A percentile compares a stretch with the other conserved stretches of the same genome.
phyloP scores from a whole-genome alignment of 2,888 invertebrate species.

The Drosophila monieri region DNA sequence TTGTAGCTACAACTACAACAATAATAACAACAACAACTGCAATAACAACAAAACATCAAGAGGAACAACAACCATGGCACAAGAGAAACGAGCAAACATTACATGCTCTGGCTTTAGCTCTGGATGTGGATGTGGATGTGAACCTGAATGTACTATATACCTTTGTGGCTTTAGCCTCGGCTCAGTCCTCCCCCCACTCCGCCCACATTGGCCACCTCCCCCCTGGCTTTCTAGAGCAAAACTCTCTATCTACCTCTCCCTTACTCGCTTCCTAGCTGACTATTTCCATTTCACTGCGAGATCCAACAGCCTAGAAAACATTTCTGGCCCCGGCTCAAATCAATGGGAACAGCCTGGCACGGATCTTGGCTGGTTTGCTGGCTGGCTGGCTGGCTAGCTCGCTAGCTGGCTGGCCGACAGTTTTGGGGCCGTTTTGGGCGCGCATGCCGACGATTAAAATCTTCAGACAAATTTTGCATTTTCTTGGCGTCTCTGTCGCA shows the following conservation, averaged over 20 bases:
- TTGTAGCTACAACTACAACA: slow-evolving; percentile 75
- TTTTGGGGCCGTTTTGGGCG: slow-evolving; percentile 65
- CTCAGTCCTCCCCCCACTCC: slow-evolving; percentile 48
- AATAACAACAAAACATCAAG: slow-evolving; percentile 34
- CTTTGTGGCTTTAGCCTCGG: slow-evolving; percentile 16
- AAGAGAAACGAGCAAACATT: slow-evolving; percentile 73
- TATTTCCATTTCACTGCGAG: slow-evolving; percentile 9
- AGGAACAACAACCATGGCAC: slow-evolving; percentile 58
- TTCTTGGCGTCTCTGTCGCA: slow-evolving; percentile 72
- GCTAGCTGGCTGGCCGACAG: slow-evolving; percentile 35
- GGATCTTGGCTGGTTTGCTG: slow-evolving; percentile 25
- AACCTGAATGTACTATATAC: slow-evolving; percentile 7
- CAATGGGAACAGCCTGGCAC: slow-evolving; percentile 60
- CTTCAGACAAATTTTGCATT: slow-evolving; percentile 82
- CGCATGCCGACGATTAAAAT: slow-evolving; percentile 81
- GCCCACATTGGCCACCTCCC: slow-evolving; percentile 38
- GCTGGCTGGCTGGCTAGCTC: slow-evolving; percentile 1
- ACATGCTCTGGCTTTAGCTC: slow-evolving; percentile 61
- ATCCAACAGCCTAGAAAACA: slow-evolving; percentile 66
- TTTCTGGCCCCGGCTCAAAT: slow-evolving; percentile 54
- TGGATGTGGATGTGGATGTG: slow-evolving; percentile 43
- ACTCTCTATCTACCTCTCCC: slow-evolving; percentile 6
- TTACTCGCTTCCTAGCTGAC: slow-evolving; percentile 11
- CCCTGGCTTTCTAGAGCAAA: slow-evolving; percentile 13
- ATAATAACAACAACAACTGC: slow-evolving; percentile 38